Evolutionary conservation across 2,888 invertebrate species (phyloP), one percentile per base, ranked within the genome.

Genomic region (Perizoma flavofasciatum): DNA sequence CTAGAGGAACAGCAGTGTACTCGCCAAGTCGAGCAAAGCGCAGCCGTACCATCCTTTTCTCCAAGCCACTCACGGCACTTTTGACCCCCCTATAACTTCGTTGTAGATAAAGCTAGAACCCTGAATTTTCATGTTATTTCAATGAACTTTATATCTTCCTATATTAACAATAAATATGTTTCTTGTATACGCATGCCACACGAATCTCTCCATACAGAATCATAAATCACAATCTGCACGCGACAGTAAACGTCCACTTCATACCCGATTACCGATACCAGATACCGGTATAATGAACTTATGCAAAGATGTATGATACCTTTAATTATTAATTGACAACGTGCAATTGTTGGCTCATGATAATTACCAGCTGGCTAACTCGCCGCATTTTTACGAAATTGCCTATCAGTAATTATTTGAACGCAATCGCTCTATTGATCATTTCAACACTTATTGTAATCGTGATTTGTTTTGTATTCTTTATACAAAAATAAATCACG

Each of bases 311-410:
- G 22, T 74, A 81, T 83, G 81, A 87, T 85, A 86, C 82, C 82
- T 70, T 76, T 78, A 82, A 86, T 88, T 88, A 88, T 68, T 73
- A 72, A 82, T 81, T 81, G 83, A 82, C 83, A 86, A 75, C 81
- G 72, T 81, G 80, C 85, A 86, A 88, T 88, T 87, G 83, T 84
- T 77, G 69, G 69, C 71, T 78, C 78, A 66, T 69, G 63, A 66
- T 63, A 83, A 83, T 81, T 79, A 71, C 72, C 56, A 49, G 52
- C 63, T 72, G 66, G 63, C 63, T 70, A 71, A 55, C 63, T 73
- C 68, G 68, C 70, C 63, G 73, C 70, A 75, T 66, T 76, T 79
- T 79, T 79, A 75, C 73, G 73, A 81, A 79, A 81, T 79, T 72
- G 56, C 57, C 74, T 77, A 77, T 79, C 76, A 75, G 70, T 54